Percentiles rank a stretch among this genome's conserved stretches.
phyloP scores from a whole-genome alignment of 2,797 vertebrate genomes.

The Naso thynnoides region DNA sequence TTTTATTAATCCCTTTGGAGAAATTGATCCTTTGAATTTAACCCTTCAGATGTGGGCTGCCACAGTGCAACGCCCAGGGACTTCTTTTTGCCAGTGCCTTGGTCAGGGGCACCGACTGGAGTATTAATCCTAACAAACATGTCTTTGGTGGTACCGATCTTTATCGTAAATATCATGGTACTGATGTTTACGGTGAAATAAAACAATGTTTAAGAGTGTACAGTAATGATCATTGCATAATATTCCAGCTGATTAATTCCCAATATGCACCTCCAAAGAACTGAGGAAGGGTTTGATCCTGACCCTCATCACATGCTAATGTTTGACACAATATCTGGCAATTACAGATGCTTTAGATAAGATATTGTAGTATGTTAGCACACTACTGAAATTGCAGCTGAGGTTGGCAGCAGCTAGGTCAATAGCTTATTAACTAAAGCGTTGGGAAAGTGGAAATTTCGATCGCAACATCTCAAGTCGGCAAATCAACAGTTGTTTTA shows the following conservation, averaged over 20 bases:
- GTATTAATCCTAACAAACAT: too few species aligned
- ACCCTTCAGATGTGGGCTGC: too few species aligned
- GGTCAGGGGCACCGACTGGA: too few species aligned
- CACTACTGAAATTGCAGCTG: not conserved
- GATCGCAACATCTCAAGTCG: not conserved
- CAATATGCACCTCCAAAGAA: not conserved
- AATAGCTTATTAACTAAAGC: not conserved
- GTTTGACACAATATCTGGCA: not conserved
- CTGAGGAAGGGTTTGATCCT: not conserved
- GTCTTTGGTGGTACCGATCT: too few species aligned
- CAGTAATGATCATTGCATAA: not conserved
- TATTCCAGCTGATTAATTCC: not conserved
- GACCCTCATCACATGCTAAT: not conserved
- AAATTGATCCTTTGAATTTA: too few species aligned
- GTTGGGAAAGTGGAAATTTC: not conserved
- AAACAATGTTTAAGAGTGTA: not conserved
- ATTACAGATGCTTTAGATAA: not conserved
- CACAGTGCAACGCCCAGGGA: too few species aligned
- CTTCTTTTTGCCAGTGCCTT: too few species aligned
- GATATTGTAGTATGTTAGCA: not conserved
- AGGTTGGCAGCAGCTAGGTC: not conserved
- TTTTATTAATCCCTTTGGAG: too few species aligned
- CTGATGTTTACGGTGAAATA: too few species aligned
- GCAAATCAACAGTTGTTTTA: not conserved
- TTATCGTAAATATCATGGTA: too few species aligned